Evolutionary conservation across 2,888 invertebrate genomes (phyloP).

Genomic region (Eustalomyia histrio): DNA sequence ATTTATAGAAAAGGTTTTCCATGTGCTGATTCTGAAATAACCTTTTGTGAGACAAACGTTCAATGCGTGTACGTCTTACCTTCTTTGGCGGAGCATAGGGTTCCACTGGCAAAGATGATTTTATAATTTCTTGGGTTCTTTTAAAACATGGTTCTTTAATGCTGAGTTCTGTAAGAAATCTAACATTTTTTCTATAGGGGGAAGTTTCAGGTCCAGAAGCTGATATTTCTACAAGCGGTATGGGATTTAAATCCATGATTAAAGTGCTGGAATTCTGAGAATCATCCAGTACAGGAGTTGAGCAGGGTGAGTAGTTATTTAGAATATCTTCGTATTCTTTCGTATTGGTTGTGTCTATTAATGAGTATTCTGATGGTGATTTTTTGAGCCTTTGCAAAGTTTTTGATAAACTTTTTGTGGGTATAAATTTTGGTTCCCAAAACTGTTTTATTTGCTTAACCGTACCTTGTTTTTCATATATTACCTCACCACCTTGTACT

Average conservation of each 20-base stretch:
- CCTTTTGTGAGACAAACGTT: constrained; percentile 68
- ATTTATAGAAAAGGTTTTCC: constrained; percentile 74
- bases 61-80: constrained; percentile 74
- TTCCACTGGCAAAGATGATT: constrained; percentile 70
- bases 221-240: constrained; percentile 62
- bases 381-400: constrained; percentile 33
- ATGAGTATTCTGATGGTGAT: neutral
- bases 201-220: neutral
- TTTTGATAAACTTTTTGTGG: constrained; percentile 24
- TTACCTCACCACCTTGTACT: constrained; percentile 69
- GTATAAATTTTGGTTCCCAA: constrained; percentile 70
- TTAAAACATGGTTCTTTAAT: constrained; percentile 66
- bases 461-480: constrained; percentile 71
- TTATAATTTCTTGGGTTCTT: constrained; percentile 69
- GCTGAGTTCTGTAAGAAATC: constrained; percentile 44
- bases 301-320: neutral
- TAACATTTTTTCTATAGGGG: constrained; percentile 47
- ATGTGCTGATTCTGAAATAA: constrained; percentile 73
- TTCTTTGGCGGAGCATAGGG: constrained; percentile 76
- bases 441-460: constrained; percentile 72
- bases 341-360: constrained; percentile 28
- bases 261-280: constrained; percentile 68
- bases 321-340: constrained; percentile 53
- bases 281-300: neutral
- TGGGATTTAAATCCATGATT: constrained; percentile 73